Conservation (phyloP, 1,140 invertebrate genomes). For the Drosophila persimilis region DNA sequence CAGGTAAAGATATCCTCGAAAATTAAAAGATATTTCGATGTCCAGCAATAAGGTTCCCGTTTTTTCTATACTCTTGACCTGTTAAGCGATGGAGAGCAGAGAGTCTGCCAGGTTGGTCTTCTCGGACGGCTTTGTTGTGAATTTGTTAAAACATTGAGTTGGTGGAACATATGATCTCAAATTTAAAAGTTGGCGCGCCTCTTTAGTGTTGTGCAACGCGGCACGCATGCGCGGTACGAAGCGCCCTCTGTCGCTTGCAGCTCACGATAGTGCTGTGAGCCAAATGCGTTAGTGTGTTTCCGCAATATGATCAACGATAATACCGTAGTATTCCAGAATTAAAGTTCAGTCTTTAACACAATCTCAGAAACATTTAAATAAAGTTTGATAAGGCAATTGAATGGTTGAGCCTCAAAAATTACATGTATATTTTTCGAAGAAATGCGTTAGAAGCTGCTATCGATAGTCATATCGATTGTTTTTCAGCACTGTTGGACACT, state of each 20-base stretch:
- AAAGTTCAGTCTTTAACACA: too few species aligned
- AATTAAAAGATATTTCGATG: too few species aligned
- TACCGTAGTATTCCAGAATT: background rate
- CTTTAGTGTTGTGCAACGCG: conserved; percentile 50
- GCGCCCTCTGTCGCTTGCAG: conserved; percentile 9
- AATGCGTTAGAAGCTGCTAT: background rate
- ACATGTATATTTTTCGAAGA: too few species aligned
- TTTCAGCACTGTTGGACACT: conserved; percentile 25
- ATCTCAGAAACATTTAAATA: too few species aligned
- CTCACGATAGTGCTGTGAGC: background rate
- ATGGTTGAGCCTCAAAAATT: too few species aligned
- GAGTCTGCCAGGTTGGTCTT: too few species aligned
- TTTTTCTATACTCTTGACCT: too few species aligned
- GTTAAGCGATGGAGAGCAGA: too few species aligned
- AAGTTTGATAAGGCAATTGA: too few species aligned
- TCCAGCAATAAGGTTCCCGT: too few species aligned
- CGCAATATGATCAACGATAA: background rate
- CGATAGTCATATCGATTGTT: conserved; percentile 3
- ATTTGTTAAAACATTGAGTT: background rate
- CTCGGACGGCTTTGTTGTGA: too few species aligned
- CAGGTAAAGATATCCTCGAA: too few species aligned
- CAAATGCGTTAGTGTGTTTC: background rate
- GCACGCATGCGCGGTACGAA: conserved; percentile 40
- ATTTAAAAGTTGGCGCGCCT: background rate
- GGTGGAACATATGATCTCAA: background rate